Conservation (phyloP, 2,888 invertebrate genomes). For the Entomobrya proxima region DNA sequence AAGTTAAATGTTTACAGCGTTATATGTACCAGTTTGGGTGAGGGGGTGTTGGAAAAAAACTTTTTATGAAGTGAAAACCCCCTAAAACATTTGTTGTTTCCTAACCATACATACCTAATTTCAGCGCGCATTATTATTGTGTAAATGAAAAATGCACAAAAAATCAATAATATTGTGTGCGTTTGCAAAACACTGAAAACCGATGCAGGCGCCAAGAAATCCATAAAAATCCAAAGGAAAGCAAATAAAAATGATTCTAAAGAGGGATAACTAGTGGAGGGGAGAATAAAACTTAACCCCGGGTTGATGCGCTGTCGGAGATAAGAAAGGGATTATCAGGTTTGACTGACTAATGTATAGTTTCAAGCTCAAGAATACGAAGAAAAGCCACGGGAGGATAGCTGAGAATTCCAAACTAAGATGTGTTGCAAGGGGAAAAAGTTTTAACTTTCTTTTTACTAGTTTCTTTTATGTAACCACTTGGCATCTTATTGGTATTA, state of each 20-base stretch:
- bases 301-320: conserved; percentile 27
- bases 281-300: conserved; percentile 20
- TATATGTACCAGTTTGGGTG: too few species aligned
- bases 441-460: conserved; percentile 39
- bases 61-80: not conserved
- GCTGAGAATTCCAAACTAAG: conserved; percentile 10
- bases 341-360: conserved; percentile 19
- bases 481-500: too few species aligned
- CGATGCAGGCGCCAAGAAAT: conserved; percentile 61
- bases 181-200: conserved; percentile 44
- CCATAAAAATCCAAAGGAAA: conserved; percentile 64
- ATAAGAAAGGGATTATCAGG: conserved; percentile 59
- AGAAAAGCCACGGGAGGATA: not conserved
- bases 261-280: conserved; percentile 26
- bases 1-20: not conserved
- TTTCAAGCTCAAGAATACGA: not conserved
- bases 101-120: too few species aligned
- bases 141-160: not conserved
- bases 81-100: not conserved
- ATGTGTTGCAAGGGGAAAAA: conserved; percentile 24
- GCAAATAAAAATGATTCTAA: conserved; percentile 48
- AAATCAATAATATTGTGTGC: conserved; percentile 18
- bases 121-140: not conserved
- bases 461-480: too few species aligned
- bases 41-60: conserved; percentile 14